Base-by-base conservation (phyloP, 2,888 invertebrate species). In the Heliconius charithonia region DNA sequence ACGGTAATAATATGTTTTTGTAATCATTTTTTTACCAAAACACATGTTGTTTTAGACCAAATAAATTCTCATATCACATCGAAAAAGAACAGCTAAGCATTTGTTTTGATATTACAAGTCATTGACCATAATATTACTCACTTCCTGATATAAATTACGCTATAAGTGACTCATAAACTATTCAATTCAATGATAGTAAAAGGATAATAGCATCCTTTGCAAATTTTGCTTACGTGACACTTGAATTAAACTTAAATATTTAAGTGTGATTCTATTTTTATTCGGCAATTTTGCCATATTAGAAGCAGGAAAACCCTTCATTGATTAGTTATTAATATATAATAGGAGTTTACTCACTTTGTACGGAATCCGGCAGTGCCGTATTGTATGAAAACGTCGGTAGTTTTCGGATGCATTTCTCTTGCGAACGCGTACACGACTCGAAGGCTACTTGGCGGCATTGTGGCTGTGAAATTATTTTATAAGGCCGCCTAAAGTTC, bases 281-380 rank as follows among this genome's bases (percentile, higher is more conserved):
- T 71, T 51, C n/a, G 10, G 22, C 22, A 37, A 22, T 7, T n/a
- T 56, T 19, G n/a, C 27, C 13, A 29, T 12, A 12, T 27, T 45
- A 65, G 7, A 27, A 75, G 59, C 77, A 59, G 74, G 69, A 81
- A 81, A 82, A 76, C 74, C 75, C 32, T 80, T 79, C 81, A 80
- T 82, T 80, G 77, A 78, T 66, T 80, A 81, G 72, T 79, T 80
- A 76, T 80, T 51, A 67, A 72, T 72, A 78, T 71, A 81, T 79
- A 66, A 84, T 80, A 69, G 83, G 83, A 86, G 83, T 84, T 85
- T 86, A 95, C 96, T 96, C 92, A 97, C 97, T 96, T 97, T 86
- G 97, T 97, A 86, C 98, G 96, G 91, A 98, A 98, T 88, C 98
- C 98, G 85, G 98, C 97, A 81, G 98, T 98, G 85, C 98, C 98